Evolutionary conservation across 2,797 vertebrate genomes (phyloP).

Genomic region (Knipowitschia caucasica): DNA sequence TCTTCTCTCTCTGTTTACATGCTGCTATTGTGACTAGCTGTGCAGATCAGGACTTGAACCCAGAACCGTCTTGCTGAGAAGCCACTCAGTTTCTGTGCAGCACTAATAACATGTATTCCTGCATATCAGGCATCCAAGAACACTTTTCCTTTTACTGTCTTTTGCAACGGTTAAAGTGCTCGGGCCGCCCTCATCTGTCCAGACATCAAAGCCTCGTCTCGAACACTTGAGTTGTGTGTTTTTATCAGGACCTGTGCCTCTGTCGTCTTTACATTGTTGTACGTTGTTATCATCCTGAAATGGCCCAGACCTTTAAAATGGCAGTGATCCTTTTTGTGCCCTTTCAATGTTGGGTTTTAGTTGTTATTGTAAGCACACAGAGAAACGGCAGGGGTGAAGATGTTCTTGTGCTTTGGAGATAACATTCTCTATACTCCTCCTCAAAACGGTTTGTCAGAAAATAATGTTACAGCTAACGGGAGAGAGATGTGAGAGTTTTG

Average conservation of each 20-base stretch:
- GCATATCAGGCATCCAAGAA: no score
- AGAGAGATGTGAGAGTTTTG: no score
- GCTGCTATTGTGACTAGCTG: no score
- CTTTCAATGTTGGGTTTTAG: not conserved
- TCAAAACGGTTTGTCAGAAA: no score
- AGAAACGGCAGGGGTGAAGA: not conserved
- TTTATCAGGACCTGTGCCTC: not conserved
- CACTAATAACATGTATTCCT: no score
- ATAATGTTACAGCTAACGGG: no score
- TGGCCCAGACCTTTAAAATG: not conserved
- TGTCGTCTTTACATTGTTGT: not conserved
- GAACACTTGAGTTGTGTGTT: not conserved
- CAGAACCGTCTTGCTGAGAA: no score
- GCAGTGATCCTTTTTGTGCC: conserved; percentile 3
- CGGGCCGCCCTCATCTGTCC: not conserved
- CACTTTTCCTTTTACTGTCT: no score
- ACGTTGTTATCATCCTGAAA: not conserved
- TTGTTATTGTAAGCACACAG: not conserved
- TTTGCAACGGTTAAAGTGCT: no score
- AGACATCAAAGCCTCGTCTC: conserved; percentile 2
- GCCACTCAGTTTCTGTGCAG: no score
- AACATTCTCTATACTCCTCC: not conserved
- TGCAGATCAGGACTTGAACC: no score
- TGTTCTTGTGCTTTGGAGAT: not conserved
- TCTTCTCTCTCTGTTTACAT: no score